Base-by-base conservation (phyloP, 2,797 vertebrate genomes). In the Dipus sagitta region DNA sequence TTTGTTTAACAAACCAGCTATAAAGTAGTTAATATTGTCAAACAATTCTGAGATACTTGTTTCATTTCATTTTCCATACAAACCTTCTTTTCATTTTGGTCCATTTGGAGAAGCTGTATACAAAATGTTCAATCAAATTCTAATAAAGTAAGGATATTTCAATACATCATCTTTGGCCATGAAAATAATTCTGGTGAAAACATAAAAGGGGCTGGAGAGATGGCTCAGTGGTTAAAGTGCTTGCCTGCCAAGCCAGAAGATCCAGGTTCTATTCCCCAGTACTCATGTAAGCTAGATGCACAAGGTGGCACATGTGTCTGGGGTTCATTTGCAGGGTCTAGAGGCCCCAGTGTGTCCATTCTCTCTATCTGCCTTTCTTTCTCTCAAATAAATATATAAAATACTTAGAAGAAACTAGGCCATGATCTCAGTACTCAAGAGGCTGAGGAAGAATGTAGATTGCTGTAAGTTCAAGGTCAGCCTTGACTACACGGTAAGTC, bases 61-160 rank as follows among this genome's bases (percentile, higher is more conserved):
- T 94, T 94, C 6, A 30, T 92, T 6, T 92, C 34, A 68, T 88
- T 94, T 92, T 94, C 9, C 21, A 72, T 38, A 28, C 23, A 93
- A 83, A 70, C 67, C 93, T 32, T 3, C 68, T 94, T 96, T 84
- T 14, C 47, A 76, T 82, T 96, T 88, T 30, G 34, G 34, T 34
- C n/a, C 17, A 47, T 64, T 20, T 79, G 28, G 62, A 90, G n/a
- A 84, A 89, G 28, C 68, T 92, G 3, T 82, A 81, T 71, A 81
- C 21, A 86, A 93, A 92, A 90, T 32, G 24, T 30, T 82, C 30
- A 67, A 38, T 84, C 47, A 94, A 93, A 86, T 85, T 15, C 34
- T 79, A 92, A 84, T n/a, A 88, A 78, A 88, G 18, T 82, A 91
- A 78, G 54, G 68, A 65, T 86, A 93, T 82, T 96, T 85, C 91